Conservation (phyloP, 2,888 invertebrate genomes). For the Melieria omissa region DNA sequence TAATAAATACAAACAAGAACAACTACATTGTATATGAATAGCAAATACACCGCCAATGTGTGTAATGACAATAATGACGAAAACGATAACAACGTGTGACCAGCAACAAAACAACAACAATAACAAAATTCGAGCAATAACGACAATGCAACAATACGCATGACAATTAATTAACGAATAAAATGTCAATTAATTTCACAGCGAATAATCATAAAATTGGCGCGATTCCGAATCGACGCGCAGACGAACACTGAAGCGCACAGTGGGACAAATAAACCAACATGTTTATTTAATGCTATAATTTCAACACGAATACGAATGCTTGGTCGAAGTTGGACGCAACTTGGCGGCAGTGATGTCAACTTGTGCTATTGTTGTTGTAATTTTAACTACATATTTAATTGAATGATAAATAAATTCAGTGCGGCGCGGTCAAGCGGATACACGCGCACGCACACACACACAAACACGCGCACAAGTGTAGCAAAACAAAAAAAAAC, state of each 20-base stretch:
- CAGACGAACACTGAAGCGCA: slow-evolving; percentile 8
- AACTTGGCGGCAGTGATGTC: slow-evolving; percentile 48
- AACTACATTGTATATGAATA: neutral
- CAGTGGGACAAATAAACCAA: slow-evolving; percentile 42
- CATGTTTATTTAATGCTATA: slow-evolving; percentile 59
- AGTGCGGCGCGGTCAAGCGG: slow-evolving; percentile 27
- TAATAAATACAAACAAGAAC: too few relatives aligned
- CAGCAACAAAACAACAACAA: slow-evolving; percentile 1
- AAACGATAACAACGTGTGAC: neutral
- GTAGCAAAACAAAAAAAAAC: slow-evolving; percentile 43
- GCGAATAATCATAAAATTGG: slow-evolving; percentile 58
- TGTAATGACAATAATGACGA: neutral
- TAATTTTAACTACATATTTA: slow-evolving; percentile 58
- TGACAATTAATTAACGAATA: slow-evolving; percentile 65
- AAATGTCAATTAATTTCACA: slow-evolving; percentile 65
- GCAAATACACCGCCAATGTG: neutral
- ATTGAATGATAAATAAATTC: slow-evolving; percentile 61
- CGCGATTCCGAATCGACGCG: slow-evolving; percentile 14
- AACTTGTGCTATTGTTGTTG: slow-evolving; percentile 54
- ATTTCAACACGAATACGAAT: slow-evolving; percentile 51
- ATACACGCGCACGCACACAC: too few relatives aligned
- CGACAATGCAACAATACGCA: neutral
- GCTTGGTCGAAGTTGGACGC: slow-evolving; percentile 6
- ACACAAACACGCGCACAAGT: too few relatives aligned
- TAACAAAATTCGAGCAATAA: neutral